Base-by-base conservation (phyloP, 1,140 invertebrate species). In the Drosophila aff. region DNA sequence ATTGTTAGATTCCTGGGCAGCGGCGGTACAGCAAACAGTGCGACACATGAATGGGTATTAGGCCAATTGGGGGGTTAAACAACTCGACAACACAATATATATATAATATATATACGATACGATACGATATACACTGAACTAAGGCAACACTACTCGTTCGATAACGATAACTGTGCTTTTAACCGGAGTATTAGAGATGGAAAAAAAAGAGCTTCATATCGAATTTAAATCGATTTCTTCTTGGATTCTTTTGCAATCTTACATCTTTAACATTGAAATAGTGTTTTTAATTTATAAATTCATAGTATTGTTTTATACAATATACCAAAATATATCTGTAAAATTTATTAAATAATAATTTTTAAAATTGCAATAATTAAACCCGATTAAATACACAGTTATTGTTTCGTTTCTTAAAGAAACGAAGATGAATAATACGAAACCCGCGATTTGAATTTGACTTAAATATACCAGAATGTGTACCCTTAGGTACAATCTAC, bases 61-160 rank as follows among this genome's bases (percentile, higher is more conserved):
- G 49, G 64, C 74, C 84, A 63, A 89, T 77, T 71, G 53, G 53
- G 28, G 84, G 33, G 82, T 75, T 83, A 77, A 63, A 44, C 74
- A 87, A 87, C 83, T 87, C 84, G 84, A 87, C 84, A 87, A 87
- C 85, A 78, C 81, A 74, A 79, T 64, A 58, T 11, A 53, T 28
- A 47, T 15, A 18, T 28, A 47, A 15, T 15, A 18, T 33, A 18
- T 36, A 43, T 18, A 28, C 21, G 23, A 26, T 23, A 40, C 33
- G 36, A 26, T 23, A 60, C 31, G 38, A 57, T 57, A 55, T 47
- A 47, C 38, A 46, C 21, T 5, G 18, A 46, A 68, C 71, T 65
- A 74, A 65, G 28, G 13, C 21, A 75, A 65, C 18, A 23, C 44
- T 71, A 76, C 40, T 41, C 16, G 11, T 46, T 38, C 26, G 31